Percentiles rank a stretch among this genome's conserved stretches.
phyloP scores from a whole-genome alignment of 2,888 invertebrate genomes.

The Amphipoea lucens region DNA sequence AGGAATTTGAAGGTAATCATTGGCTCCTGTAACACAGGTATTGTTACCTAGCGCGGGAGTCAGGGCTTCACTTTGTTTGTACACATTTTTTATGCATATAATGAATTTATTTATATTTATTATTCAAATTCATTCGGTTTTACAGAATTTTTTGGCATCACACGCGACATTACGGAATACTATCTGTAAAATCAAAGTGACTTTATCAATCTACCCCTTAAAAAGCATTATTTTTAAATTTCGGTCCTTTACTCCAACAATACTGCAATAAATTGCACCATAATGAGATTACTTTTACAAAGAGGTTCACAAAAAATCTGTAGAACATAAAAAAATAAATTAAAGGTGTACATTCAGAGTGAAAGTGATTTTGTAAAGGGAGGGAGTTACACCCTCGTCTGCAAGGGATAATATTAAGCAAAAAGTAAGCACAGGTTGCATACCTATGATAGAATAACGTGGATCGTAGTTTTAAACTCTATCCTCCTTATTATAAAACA shows the following conservation, averaged over 20 bases:
- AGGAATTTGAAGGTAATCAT: no score
- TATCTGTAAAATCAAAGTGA: background rate
- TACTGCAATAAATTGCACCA: slow-evolving; percentile 35
- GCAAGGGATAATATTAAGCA: slow-evolving; percentile 85
- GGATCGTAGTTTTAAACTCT: slow-evolving; percentile 16
- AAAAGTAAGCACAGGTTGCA: slow-evolving; percentile 75
- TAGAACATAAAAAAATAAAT: slow-evolving; percentile 63
- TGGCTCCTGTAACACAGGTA: no score
- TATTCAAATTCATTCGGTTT: background rate
- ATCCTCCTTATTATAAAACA: no score
- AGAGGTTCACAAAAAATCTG: slow-evolving; percentile 45
- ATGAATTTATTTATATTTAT: no score
- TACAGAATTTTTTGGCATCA: background rate
- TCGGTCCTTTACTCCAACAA: background rate
- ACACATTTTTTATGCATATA: no score
- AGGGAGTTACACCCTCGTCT: slow-evolving; percentile 83
- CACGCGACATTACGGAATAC: background rate
- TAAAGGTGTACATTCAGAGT: slow-evolving; percentile 81
- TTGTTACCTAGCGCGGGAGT: no score
- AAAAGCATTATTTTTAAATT: background rate
- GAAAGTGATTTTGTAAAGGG: slow-evolving; percentile 85
- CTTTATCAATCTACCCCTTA: background rate
- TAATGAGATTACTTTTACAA: slow-evolving; percentile 46
- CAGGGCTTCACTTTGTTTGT: no score
- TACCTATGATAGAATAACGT: slow-evolving; percentile 41